phyloP scores from a whole-genome alignment of 2,113 vertebrate genomes.

The Peromyscus leucopus region DNA sequence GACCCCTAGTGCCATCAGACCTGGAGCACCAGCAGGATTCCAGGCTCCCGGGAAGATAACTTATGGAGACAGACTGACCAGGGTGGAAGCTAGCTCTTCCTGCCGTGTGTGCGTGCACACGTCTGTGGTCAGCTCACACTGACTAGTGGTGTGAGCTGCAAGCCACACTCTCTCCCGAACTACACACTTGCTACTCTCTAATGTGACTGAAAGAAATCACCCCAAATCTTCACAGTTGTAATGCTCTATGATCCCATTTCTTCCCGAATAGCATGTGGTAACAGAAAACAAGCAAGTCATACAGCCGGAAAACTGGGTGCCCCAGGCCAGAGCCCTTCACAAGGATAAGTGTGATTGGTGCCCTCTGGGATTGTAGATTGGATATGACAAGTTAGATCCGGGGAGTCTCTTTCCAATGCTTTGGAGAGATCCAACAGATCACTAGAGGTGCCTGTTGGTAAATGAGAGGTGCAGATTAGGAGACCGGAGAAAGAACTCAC shows the following conservation, averaged over 20 bases:
- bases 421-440: neutral
- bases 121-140: neutral
- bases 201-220: neutral
- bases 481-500: neutral
- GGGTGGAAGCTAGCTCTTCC: neutral
- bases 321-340: neutral
- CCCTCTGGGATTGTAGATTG: neutral
- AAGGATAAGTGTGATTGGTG: neutral
- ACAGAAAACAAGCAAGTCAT: neutral
- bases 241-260: neutral
- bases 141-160: neutral
- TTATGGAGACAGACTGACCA: neutral
- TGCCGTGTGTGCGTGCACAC: neutral
- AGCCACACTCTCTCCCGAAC: neutral
- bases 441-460: neutral
- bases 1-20: neutral
- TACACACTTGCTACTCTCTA: neutral
- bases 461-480: neutral
- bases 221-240: neutral
- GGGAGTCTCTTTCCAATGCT: neutral
- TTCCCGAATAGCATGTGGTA: neutral
- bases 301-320: too few species aligned
- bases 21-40: neutral
- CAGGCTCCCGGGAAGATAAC: neutral
- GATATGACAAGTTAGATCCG: neutral